Conservation (phyloP, 2,888 invertebrate genomes). For the Hemaris fuciformis region DNA sequence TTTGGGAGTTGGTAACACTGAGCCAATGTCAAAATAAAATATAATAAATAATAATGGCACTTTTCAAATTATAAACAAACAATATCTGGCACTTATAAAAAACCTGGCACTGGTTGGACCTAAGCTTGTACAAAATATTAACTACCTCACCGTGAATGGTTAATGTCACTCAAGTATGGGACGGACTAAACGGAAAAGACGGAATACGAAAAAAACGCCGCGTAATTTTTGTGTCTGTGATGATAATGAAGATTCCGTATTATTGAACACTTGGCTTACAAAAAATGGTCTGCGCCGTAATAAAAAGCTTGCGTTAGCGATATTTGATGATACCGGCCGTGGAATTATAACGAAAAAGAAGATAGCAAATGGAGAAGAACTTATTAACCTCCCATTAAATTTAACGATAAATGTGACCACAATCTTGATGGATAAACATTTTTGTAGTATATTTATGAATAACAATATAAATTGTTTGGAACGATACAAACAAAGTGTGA, state of each 20-base stretch:
- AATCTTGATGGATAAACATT: conserved; percentile 74
- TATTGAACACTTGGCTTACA: conserved; percentile 79
- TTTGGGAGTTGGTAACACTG: too few species aligned
- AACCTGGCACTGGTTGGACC: too few species aligned
- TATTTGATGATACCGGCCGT: conserved; percentile 86
- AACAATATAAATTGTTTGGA: conserved; percentile 69
- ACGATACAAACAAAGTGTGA: conserved; percentile 60
- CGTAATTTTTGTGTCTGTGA: conserved; percentile 59
- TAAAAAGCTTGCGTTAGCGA: conserved; percentile 77
- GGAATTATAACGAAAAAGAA: conserved; percentile 85
- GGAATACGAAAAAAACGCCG: conserved; percentile 40
- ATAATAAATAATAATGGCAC: too few species aligned
- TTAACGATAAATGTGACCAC: conserved; percentile 82
- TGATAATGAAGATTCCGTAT: conserved; percentile 59
- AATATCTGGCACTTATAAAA: too few species aligned
- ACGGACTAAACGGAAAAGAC: conserved; percentile 70
- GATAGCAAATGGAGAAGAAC: conserved; percentile 79
- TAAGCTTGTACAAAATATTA: too few species aligned
- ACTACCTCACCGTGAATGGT: too few species aligned
- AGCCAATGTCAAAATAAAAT: too few species aligned
- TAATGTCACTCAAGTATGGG: conserved; percentile 62
- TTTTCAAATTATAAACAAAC: too few species aligned
- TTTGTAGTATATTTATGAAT: conserved; percentile 73
- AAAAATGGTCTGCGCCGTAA: conserved; percentile 80
- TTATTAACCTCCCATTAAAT: conserved; percentile 83